Conservation (phyloP, 2,113 vertebrate species). For the Dasyprocta punctata region DNA sequence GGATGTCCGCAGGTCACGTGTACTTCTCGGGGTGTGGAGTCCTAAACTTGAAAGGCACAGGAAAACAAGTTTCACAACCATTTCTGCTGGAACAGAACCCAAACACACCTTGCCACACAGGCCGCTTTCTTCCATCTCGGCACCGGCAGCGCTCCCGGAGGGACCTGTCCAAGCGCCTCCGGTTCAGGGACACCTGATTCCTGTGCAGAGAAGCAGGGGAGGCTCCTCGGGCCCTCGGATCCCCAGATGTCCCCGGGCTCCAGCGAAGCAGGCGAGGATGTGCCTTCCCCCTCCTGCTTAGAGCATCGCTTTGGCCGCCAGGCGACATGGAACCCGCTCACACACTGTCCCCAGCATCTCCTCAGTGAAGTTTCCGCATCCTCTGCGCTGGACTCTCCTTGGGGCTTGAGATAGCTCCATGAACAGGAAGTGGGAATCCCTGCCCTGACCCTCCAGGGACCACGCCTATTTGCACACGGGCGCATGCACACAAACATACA, state of each 20-base stretch:
- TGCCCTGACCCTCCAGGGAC: background rate
- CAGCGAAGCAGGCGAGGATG: accelerated
- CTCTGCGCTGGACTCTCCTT: background rate
- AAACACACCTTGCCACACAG: no score
- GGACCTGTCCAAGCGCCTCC: accelerated
- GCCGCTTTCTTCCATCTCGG: accelerated
- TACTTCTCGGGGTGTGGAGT: background rate
- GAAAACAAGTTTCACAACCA: background rate
- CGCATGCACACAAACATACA: no score
- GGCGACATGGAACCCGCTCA: accelerated
- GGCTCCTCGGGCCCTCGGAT: accelerated
- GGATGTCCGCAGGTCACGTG: background rate
- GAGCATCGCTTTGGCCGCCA: background rate
- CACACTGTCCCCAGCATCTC: background rate
- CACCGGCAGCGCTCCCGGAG: accelerated
- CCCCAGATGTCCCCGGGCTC: background rate
- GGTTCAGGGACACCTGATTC: background rate
- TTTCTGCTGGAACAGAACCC: background rate
- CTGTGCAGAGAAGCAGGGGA: accelerated
- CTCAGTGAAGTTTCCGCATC: no score
- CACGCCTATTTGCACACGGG: accelerated
- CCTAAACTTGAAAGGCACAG: background rate
- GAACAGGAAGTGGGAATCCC: background rate
- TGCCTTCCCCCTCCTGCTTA: accelerated
- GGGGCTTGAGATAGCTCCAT: background rate